Conservation (phyloP, 2,113 vertebrate genomes). For the Oenanthe oenanthe region DNA sequence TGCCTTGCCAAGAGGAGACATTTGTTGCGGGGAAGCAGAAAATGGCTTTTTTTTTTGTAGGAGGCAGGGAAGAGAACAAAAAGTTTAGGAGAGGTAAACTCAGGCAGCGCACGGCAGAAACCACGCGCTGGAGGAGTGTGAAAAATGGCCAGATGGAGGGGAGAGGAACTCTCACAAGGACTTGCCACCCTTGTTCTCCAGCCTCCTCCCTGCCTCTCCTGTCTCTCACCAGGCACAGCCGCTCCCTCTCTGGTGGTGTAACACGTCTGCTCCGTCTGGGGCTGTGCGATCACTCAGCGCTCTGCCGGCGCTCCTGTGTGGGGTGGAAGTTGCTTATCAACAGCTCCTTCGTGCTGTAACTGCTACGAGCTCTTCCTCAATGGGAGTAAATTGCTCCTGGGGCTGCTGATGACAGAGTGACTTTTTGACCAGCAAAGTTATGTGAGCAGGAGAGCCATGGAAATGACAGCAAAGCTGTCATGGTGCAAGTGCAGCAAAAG, state of each 20-base stretch:
- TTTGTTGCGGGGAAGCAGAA: background rate
- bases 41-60: background rate
- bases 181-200: conserved; percentile 5
- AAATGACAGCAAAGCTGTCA: background rate
- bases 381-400: background rate
- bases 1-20: background rate
- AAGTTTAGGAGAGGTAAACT: conserved; percentile 28
- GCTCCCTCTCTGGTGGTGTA: background rate
- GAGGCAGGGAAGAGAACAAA: conserved; percentile 38
- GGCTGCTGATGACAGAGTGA: background rate
- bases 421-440: background rate
- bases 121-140: background rate
- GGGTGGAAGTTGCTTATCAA: conserved; percentile 14
- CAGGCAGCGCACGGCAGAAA: background rate
- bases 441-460: background rate
- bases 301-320: background rate
- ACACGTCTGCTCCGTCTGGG: background rate
- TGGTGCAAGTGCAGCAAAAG: fast-evolving
- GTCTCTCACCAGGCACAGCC: conserved; percentile 23
- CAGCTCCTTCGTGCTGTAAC: conserved; percentile 23
- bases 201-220: background rate
- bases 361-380: background rate
- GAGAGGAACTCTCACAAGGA: background rate
- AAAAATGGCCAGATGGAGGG: conserved; percentile 38
- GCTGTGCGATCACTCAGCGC: background rate